phyloP scores from a whole-genome alignment of 2,888 invertebrate genomes.

The Malthinus seriepunctatus region DNA sequence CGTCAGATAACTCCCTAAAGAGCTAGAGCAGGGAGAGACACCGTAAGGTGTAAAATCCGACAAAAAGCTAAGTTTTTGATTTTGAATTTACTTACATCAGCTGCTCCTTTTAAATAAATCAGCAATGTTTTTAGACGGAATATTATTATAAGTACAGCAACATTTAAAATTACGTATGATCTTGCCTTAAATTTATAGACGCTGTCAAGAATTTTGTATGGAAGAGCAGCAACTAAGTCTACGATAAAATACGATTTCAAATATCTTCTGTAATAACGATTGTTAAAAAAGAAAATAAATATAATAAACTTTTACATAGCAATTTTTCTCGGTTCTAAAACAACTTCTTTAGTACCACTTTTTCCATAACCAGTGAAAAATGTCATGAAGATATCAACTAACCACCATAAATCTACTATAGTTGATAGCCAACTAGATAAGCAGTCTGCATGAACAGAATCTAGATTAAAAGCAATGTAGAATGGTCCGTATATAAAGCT shows the following conservation, averaged over 20 bases:
- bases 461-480: conserved; percentile 7
- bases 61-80: too few relatives aligned
- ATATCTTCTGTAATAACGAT: conserved; percentile 4
- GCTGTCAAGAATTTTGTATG: not conserved
- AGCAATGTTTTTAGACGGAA: conserved; percentile 9
- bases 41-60: too few relatives aligned
- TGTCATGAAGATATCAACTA: conserved; percentile 45
- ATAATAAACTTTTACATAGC: conserved; percentile 23
- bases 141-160: conserved; percentile 5
- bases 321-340: conserved; percentile 45
- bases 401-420: conserved; percentile 39
- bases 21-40: too few relatives aligned
- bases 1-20: too few relatives aligned
- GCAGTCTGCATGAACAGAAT: not conserved
- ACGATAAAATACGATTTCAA: not conserved
- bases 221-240: conserved; percentile 7
- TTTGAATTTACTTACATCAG: conserved; percentile 14
- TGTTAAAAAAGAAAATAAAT: not conserved
- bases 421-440: not conserved
- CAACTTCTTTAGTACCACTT: conserved; percentile 44
- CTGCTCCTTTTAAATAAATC: conserved; percentile 6
- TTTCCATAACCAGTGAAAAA: conserved; percentile 53
- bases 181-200: too few relatives aligned
- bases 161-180: too few relatives aligned
- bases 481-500: conserved; percentile 32